phyloP scores from a whole-genome alignment of 2,888 invertebrate genomes.

The Tenthredo notha region DNA sequence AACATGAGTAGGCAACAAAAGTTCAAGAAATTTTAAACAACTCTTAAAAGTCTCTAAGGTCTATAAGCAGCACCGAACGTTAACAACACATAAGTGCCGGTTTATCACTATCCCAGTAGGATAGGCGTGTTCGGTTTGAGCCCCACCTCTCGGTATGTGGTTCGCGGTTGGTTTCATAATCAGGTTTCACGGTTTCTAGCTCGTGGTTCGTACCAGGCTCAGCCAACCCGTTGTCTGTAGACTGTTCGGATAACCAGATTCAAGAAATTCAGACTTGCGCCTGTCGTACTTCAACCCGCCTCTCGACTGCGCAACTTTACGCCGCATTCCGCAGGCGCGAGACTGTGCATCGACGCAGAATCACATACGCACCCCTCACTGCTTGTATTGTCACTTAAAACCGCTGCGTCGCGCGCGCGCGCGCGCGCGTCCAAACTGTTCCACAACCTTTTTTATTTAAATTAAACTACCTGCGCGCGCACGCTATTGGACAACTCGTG shows the following conservation, averaged over 20 bases:
- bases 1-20: slow-evolving; percentile 12
- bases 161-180: slow-evolving; percentile 1
- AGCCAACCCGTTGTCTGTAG: slow-evolving; percentile 16
- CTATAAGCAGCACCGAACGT: slow-evolving; percentile 20
- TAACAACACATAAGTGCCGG: slow-evolving; percentile 43
- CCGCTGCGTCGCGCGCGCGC: slow-evolving; percentile 15
- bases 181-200: neutral
- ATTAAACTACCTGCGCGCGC: slow-evolving; percentile 30
- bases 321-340: slow-evolving; percentile 19
- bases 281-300: slow-evolving; percentile 1
- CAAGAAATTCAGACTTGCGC: neutral
- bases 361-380: neutral
- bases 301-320: slow-evolving; percentile 10
- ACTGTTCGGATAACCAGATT: neutral
- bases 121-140: slow-evolving; percentile 27
- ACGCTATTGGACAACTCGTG: slow-evolving; percentile 23
- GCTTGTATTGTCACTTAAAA: neutral
- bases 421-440: slow-evolving; percentile 15
- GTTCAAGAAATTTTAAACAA: slow-evolving; percentile 7
- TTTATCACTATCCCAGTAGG: slow-evolving; percentile 22
- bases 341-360: neutral
- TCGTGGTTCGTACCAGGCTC: slow-evolving; percentile 30
- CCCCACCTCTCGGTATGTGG: slow-evolving; percentile 33
- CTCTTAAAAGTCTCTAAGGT: neutral
- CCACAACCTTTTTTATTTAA: neutral